Base-by-base conservation (phyloP, 2,797 vertebrate species). In the Oryzias sinensis region DNA sequence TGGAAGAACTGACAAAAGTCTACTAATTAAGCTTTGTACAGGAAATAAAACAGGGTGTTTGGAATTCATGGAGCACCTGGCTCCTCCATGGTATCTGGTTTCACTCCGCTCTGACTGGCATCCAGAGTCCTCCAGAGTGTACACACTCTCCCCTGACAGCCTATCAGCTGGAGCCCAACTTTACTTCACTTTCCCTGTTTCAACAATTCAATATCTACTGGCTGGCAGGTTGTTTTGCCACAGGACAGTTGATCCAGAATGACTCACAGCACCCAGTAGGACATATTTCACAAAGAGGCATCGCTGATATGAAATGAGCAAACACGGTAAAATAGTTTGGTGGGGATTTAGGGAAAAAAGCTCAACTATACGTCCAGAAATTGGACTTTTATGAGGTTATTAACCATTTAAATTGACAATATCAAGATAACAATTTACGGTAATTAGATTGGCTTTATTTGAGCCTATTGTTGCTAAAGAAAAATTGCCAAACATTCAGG, bases 381-480 rank as follows among this genome's bases (percentile, higher is more conserved):
- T 70, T 43, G 60, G 43, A 44, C 53, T 33, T 67, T 62, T 53
- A 25, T 43, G 40, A 79, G 79, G 78, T 81, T 80, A 81, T 58
- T 77, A 71, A 85, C 85, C 77, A 76, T 56, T 77, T 74, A 80
- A 76, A 77, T 77, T 83, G 79, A 72, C 76, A 78, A 74, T 61
- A 64, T 56, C 60, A 56, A 54, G 70, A 87, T 86, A 85, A 84
- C 62, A 75, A 64, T 53, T 55, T 64, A 68, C 53, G 56, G 72
- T 87, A 88, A 91, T 89, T 85, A 84, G 64, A 75, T 51, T 73
- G 68, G 51, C 56, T 76, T 64, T 72, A 52, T 67, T 72, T 55
- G 80, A 85, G 72, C 65, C 87, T 77, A 86, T 77, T 87, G 67
- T 71, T 81, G 79, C 78, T 77, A 54, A 43, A 44, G 49, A 76